These are phyloP conservation scores for Laupala kohalensis DNA, from an alignment of 1,140 invertebrate genomes.

Conservation along the genomic window DNA sequence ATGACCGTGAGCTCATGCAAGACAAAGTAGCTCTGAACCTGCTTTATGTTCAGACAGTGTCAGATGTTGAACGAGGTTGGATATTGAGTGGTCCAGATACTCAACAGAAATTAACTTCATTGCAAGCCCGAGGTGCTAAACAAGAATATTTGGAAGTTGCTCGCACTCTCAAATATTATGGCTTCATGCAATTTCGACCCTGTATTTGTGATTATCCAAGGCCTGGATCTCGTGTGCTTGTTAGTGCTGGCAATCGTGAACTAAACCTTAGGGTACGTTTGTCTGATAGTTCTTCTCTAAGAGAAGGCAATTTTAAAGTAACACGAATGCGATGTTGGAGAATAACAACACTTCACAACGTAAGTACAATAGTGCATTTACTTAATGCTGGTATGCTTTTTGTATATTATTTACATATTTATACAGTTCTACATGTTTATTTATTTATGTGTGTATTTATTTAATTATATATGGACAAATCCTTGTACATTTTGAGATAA, in stretches of 20 bases:
- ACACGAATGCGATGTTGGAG: conserved; percentile 93
- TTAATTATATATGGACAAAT: too few species aligned
- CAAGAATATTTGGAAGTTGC: conserved; percentile 77
- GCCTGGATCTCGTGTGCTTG: conserved; percentile 45
- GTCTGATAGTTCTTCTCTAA: conserved; percentile 35
- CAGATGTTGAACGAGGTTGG: conserved; percentile 78
- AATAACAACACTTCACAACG: conserved; percentile 73
- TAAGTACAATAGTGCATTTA: conserved; percentile 31
- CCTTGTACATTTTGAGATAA: too few species aligned
- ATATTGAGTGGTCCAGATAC: conserved; percentile 57
- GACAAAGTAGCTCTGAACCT: conserved; percentile 73
- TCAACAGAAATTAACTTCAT: conserved; percentile 47
- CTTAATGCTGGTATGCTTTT: too few species aligned
- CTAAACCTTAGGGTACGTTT: conserved; percentile 46
- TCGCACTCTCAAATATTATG: conserved; percentile 72
- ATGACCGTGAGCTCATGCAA: conserved; percentile 67
- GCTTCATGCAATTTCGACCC: conserved; percentile 68
- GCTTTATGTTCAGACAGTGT: conserved; percentile 73
- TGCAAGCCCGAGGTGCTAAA: conserved; percentile 64
- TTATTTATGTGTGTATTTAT: too few species aligned
- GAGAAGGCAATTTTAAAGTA: conserved; percentile 78
- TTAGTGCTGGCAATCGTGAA: conserved; percentile 66
- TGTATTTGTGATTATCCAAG: conserved; percentile 68
- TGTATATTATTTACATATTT: too few species aligned
- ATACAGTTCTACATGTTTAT: too few species aligned